A percentile compares a stretch with the other conserved stretches of the same genome.
Conservation (phyloP, 2,888 invertebrate genomes). For the Campopleginae sp. region DNA sequence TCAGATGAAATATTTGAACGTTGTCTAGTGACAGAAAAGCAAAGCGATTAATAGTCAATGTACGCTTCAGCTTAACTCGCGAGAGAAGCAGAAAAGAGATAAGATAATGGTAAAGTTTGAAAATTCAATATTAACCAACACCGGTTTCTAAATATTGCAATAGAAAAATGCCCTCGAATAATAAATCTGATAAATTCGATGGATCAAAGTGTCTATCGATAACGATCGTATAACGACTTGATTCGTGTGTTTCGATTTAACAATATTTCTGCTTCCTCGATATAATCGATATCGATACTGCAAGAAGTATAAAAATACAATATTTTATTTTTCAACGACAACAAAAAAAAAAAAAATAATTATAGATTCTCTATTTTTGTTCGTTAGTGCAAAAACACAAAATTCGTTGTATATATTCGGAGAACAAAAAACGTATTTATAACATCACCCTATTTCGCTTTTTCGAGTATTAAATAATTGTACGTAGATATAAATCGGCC, state of each 20-base stretch:
- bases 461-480: slow-evolving; percentile 57
- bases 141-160: slow-evolving; percentile 50
- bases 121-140: slow-evolving; percentile 47
- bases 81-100: slow-evolving; percentile 39
- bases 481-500: slow-evolving; percentile 42
- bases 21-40: slow-evolving; percentile 38
- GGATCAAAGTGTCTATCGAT: slow-evolving; percentile 45
- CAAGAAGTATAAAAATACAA: slow-evolving; percentile 65
- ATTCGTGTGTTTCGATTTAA: slow-evolving; percentile 43
- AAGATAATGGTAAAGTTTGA: slow-evolving; percentile 21
- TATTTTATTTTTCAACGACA: slow-evolving; percentile 49
- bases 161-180: slow-evolving; percentile 25
- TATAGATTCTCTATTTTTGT: slow-evolving; percentile 36
- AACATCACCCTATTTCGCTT: slow-evolving; percentile 47
- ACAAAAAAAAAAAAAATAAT: slow-evolving; percentile 55
- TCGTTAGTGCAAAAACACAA: slow-evolving; percentile 30
- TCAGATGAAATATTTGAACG: not conserved
- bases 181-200: slow-evolving; percentile 44
- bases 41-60: slow-evolving; percentile 3
- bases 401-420: slow-evolving; percentile 48
- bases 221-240: slow-evolving; percentile 52
- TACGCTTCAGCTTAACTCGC: not conserved
- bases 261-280: slow-evolving; percentile 36
- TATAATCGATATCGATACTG: slow-evolving; percentile 44
- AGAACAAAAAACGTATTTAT: slow-evolving; percentile 14